Evolutionary conservation across 1,140 invertebrate species (phyloP).

Genomic region (Dreissena rostriformis): DNA sequence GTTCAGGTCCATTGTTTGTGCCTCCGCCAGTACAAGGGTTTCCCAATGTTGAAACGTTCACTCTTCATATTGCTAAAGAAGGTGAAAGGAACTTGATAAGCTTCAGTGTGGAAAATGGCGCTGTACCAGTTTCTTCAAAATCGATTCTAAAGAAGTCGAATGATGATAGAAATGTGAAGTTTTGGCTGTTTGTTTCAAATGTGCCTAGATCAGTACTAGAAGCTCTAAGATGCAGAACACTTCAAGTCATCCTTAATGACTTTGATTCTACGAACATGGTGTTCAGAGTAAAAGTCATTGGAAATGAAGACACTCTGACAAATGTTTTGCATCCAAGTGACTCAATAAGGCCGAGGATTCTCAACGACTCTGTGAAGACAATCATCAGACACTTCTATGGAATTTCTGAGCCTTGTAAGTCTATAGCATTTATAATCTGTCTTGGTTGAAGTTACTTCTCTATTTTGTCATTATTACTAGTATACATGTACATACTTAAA

Average conservation of each 20-base stretch:
- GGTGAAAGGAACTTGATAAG: conserved; percentile 35
- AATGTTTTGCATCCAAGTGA: conserved; percentile 67
- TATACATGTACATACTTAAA: not conserved
- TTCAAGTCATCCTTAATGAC: conserved; percentile 57
- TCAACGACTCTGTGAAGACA: conserved; percentile 57
- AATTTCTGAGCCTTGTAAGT: conserved; percentile 60
- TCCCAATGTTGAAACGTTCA: conserved; percentile 66
- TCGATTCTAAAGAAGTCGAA: not conserved
- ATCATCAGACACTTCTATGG: conserved; percentile 72
- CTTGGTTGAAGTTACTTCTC: not conserved
- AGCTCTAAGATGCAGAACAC: conserved; percentile 55
- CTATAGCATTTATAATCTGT: not conserved
- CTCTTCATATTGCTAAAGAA: conserved; percentile 77
- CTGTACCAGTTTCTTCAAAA: not conserved
- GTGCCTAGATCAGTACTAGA: conserved; percentile 45
- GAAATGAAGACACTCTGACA: conserved; percentile 55
- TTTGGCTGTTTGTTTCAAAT: conserved; percentile 63
- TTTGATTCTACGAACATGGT: conserved; percentile 39
- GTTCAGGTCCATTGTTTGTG: conserved; percentile 35
- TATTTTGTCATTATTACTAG: not conserved
- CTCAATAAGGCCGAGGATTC: conserved; percentile 52
- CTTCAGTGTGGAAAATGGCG: not conserved
- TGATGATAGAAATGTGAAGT: not conserved
- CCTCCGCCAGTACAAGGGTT: conserved; percentile 36
- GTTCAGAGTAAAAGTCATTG: conserved; percentile 61